phyloP scores from a whole-genome alignment of 2,888 invertebrate genomes.

The Trilocha varians region DNA sequence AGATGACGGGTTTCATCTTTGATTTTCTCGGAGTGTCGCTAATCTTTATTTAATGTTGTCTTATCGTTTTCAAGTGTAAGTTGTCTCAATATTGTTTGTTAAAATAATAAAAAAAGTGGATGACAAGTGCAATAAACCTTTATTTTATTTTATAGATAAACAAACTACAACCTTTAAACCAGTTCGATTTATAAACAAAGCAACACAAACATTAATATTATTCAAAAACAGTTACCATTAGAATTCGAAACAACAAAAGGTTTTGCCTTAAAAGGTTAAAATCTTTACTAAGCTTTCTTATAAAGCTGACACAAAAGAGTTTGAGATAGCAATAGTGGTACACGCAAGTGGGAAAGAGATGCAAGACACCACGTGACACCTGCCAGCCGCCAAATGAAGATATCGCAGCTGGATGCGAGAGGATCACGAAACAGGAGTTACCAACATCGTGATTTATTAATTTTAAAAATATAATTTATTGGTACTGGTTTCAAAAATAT shows the following conservation, averaged over 20 bases:
- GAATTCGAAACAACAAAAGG: neutral
- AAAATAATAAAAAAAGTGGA: no score
- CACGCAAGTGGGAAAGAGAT: slow-evolving; percentile 27
- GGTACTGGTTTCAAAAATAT: slow-evolving; percentile 1
- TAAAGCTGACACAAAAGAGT: slow-evolving; percentile 45
- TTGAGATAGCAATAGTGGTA: slow-evolving; percentile 25
- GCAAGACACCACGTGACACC: slow-evolving; percentile 60
- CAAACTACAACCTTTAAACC: no score
- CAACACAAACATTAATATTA: no score
- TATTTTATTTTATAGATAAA: no score
- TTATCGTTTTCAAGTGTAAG: slow-evolving; percentile 14
- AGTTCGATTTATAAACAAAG: no score
- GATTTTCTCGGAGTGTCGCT: slow-evolving; percentile 46
- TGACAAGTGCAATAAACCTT: no score
- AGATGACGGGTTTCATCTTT: slow-evolving; percentile 28
- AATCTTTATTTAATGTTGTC: slow-evolving; percentile 36
- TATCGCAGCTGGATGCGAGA: slow-evolving; percentile 69
- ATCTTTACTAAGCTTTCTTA: slow-evolving; percentile 53
- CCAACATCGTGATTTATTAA: slow-evolving; percentile 27
- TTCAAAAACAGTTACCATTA: neutral
- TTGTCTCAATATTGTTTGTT: no score
- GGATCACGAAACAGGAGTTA: slow-evolving; percentile 36
- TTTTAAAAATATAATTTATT: slow-evolving; percentile 3
- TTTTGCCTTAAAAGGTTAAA: slow-evolving; percentile 28
- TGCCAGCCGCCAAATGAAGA: slow-evolving; percentile 72